Conservation (phyloP, 2,797 vertebrate species). For the Mareca strepera region DNA sequence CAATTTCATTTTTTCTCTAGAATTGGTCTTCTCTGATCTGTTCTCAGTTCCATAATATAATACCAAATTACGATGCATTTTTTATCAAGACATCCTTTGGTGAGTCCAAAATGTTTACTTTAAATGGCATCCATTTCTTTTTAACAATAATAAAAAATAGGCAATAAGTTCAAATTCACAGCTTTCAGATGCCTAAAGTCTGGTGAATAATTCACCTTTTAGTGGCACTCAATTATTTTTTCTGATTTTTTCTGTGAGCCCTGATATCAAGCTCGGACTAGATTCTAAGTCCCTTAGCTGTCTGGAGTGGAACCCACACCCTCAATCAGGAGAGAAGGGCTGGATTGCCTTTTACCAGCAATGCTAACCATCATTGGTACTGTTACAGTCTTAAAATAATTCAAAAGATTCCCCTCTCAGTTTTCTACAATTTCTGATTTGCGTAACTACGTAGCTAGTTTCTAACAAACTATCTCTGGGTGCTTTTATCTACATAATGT, state of each 20-base stretch:
- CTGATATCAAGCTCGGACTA: background rate
- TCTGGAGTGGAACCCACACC: background rate
- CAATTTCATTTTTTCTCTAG: background rate
- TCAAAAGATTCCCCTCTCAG: background rate
- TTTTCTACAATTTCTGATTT: too few species aligned
- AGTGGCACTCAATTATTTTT: background rate
- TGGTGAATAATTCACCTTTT: background rate
- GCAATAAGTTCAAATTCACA: background rate
- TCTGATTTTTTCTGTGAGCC: background rate
- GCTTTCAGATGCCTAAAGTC: background rate
- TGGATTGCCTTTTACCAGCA: background rate
- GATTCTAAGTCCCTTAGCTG: background rate
- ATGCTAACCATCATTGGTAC: background rate
- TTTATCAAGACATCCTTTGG: background rate
- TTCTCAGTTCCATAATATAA: background rate
- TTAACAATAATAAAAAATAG: background rate
- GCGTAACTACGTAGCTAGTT: background rate
- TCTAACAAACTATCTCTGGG: background rate
- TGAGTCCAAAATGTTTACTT: background rate
- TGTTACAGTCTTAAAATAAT: background rate
- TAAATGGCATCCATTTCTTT: background rate
- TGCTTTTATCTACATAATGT: background rate
- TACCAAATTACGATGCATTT: background rate
- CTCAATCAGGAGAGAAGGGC: background rate
- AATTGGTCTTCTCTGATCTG: background rate